phyloP scores from a whole-genome alignment of 2,797 vertebrate species.

The Melanotaenia parkinsoni region DNA sequence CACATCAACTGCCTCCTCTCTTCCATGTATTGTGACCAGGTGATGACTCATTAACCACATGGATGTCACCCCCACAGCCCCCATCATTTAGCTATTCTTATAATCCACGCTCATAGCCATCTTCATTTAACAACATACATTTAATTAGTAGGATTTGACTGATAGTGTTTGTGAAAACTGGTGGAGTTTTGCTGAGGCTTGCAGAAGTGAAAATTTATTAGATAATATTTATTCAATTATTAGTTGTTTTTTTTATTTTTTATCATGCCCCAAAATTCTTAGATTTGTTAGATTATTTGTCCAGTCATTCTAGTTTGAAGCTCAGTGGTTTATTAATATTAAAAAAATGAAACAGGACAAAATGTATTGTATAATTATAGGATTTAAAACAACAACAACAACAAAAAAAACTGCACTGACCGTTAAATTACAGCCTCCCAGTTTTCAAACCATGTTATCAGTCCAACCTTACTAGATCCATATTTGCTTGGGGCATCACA shows the following conservation, averaged over 20 bases:
- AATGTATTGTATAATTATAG: background rate
- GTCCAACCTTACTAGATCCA: conserved; percentile 28
- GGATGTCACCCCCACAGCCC: conserved; percentile 46
- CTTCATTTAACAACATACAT: conserved; percentile 34
- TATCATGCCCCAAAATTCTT: background rate
- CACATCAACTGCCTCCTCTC: conserved; percentile 51
- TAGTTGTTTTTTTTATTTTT: too few relatives aligned
- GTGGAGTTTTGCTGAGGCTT: background rate
- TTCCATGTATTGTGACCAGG: conserved; percentile 26
- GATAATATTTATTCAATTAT: background rate
- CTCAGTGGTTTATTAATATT: background rate
- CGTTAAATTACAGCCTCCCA: background rate
- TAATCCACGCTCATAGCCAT: conserved; percentile 45
- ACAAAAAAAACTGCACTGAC: background rate
- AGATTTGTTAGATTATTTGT: background rate
- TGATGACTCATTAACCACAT: conserved; percentile 59
- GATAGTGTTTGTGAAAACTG: conserved; percentile 15
- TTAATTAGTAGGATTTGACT: conserved; percentile 37
- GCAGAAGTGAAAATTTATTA: background rate
- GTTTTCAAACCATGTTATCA: conserved; percentile 36
- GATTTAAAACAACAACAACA: too few relatives aligned
- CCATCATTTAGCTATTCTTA: conserved; percentile 50
- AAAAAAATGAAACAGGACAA: background rate
- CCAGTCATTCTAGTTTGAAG: too few relatives aligned
- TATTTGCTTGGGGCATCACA: conserved; percentile 37